Percentiles rank a stretch among this genome's conserved stretches.
phyloP scores from a whole-genome alignment of 1,140 invertebrate species.

The Heterodera schachtii region DNA sequence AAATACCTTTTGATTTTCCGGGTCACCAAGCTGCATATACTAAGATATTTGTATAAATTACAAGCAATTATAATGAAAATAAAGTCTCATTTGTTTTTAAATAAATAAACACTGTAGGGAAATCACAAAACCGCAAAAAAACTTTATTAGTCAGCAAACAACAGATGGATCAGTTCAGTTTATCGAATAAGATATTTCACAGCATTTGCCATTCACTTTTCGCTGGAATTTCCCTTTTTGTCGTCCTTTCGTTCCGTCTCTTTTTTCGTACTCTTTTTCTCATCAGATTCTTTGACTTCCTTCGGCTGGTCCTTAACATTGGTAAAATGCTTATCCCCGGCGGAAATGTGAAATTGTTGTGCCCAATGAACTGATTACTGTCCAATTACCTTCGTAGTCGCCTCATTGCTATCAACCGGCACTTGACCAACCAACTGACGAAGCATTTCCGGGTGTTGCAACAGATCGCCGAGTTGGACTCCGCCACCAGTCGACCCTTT shows the following conservation, averaged over 20 bases:
- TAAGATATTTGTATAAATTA: no score
- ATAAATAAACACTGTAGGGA: no score
- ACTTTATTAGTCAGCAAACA: neutral
- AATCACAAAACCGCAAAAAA: neutral
- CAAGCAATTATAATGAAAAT: no score
- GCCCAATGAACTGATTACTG: neutral
- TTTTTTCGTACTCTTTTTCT: neutral
- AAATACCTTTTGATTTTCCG: neutral
- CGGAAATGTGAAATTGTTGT: no score
- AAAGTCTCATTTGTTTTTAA: no score
- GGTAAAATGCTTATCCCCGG: no score
- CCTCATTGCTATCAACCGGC: neutral
- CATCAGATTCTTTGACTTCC: neutral
- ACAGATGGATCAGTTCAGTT: no score
- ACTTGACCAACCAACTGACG: neutral
- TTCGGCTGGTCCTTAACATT: neutral
- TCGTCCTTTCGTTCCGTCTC: neutral
- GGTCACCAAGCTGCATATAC: neutral
- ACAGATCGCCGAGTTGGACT: neutral
- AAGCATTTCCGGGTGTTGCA: constrained; percentile 8
- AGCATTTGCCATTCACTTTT: no score
- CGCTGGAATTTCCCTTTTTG: neutral
- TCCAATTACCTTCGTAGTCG: neutral
- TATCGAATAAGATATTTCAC: neutral
- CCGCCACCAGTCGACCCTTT: neutral